Conservation (phyloP, 2,113 vertebrate genomes). For the Canis aureus region DNA sequence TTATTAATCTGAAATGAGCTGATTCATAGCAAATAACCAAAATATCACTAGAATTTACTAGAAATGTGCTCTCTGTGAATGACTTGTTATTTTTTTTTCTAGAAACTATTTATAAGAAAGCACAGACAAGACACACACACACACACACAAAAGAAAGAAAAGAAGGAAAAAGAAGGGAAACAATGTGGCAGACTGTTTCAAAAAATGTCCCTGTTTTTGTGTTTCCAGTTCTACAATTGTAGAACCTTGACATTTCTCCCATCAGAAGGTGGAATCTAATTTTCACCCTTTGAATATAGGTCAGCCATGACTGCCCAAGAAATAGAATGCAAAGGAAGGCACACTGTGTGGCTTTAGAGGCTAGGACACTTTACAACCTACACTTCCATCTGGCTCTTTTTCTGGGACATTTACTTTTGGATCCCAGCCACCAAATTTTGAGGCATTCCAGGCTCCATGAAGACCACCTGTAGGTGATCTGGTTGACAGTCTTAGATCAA, state of each 20-base stretch:
- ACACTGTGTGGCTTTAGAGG: not conserved
- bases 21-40: not conserved
- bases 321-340: not conserved
- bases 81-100: constrained; percentile 28
- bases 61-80: not conserved
- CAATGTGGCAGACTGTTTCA: not conserved
- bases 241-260: not conserved
- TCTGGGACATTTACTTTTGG: not conserved
- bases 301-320: not conserved
- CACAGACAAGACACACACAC: not conserved
- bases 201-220: not conserved
- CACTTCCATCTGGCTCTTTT: not conserved
- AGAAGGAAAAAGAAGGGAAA: not conserved
- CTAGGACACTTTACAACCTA: not conserved
- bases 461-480: not conserved
- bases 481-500: not conserved
- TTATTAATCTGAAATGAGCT: not conserved
- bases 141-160: not conserved
- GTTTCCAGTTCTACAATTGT: not conserved
- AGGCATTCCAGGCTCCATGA: not conserved
- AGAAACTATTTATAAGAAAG: not conserved
- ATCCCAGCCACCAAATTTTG: not conserved
- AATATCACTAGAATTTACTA: not conserved
- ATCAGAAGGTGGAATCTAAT: not conserved
- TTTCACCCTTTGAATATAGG: not conserved